Percentiles rank a stretch among this genome's conserved stretches.
phyloP scores from a whole-genome alignment of 2,797 vertebrate genomes.

The Thaleichthys pacificus region DNA sequence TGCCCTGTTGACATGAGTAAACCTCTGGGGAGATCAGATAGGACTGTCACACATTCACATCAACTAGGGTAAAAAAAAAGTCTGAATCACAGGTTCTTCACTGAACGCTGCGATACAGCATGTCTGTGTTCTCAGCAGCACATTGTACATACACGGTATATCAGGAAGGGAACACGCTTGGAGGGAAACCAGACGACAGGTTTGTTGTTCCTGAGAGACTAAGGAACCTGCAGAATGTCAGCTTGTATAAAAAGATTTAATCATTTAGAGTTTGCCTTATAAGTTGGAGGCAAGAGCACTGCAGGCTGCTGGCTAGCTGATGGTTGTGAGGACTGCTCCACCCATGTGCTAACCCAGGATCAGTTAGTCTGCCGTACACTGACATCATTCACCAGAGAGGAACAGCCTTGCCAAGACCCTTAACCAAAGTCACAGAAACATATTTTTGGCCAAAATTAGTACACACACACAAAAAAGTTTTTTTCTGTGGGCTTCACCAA shows the following conservation, averaged over 20 bases:
- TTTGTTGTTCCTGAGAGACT: conserved; percentile 33
- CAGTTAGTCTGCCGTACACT: too few relatives aligned
- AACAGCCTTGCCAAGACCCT: too few relatives aligned
- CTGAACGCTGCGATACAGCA: too few relatives aligned
- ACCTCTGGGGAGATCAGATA: too few relatives aligned
- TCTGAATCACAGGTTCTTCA: neutral
- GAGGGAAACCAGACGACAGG: conserved; percentile 20
- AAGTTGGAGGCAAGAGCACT: neutral
- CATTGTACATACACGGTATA: neutral
- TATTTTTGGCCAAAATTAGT: neutral
- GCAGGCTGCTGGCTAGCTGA: neutral
- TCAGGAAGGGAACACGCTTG: neutral
- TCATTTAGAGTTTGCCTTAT: neutral
- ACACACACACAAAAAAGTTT: neutral
- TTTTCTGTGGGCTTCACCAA: neutral
- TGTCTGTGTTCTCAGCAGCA: neutral
- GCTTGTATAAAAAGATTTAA: neutral
- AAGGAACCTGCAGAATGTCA: neutral
- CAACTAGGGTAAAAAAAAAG: neutral
- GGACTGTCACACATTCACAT: neutral
- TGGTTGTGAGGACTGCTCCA: too few relatives aligned
- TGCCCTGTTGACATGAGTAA: too few relatives aligned
- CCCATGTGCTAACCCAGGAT: too few relatives aligned
- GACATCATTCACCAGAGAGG: too few relatives aligned
- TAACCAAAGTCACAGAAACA: too few relatives aligned